Evolutionary conservation across 2,113 vertebrate genomes (phyloP), one percentile per base, ranked within the genome.

Genomic region (Melozone crissalis): DNA sequence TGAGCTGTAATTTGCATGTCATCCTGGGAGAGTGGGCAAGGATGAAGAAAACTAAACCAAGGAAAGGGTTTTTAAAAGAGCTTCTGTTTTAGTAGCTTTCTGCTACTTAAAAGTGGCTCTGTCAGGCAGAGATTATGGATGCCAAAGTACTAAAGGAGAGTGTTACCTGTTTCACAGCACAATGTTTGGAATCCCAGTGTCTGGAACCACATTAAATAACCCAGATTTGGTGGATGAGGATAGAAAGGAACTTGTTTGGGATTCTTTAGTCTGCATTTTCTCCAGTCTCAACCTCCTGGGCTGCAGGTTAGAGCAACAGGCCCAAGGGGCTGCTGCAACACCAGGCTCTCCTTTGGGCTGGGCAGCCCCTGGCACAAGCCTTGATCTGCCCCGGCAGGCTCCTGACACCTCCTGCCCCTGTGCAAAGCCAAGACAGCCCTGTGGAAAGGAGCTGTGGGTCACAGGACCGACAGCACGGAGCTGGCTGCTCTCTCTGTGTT

Each of bases 1-100:
- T 75, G 89, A 84, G 86, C 88, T 90, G 77, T 89, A 92, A 95
- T 97, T 96, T 94, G 81, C 86, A 66, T 93, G 90, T 90, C 79
- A 90, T 89, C 88, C 58, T 72, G 71, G 51, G 79, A 80, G 91
- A 88, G 81, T 81, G 85, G 84, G 75, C 80, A 75, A 1, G 43
- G 66, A 87, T 84, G 93, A 81, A 73, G 69, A 35, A 93, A 96
- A 89, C 65, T 74, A 75, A 86, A 61, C 72, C 57, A 65, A 65
- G 85, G 49, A 58, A 84, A 82, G 72, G 69, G 10, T 15, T 80
- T 89, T 71, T 52, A 24, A 87, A 96, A 63, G 35, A 63, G 15
- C 58, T 78, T 87, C 61, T 89, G 30, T 27, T 44, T 52, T 44
- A 44, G 73, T 8, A 86, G 37, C 33, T 68, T 68, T 52, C n/a